Evolutionary conservation across 2,113 vertebrate genomes (phyloP), one percentile per base, ranked within the genome.

Genomic region (Embiotoca jacksoni): DNA sequence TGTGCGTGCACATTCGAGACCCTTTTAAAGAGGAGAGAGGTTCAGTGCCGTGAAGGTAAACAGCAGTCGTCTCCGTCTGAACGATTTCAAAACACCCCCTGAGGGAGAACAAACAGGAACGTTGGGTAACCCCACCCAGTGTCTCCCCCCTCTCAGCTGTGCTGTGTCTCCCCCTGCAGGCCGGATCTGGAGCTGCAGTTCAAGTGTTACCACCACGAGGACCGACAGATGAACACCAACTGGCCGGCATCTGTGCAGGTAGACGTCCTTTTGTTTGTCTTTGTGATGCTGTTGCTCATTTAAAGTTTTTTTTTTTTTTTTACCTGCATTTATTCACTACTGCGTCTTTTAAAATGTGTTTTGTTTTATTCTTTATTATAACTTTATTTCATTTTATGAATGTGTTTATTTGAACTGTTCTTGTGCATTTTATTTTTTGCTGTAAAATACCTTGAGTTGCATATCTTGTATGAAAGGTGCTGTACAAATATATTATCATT

Each of bases 151-250:
- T 10, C 39, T 74, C 23, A 80, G 31, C 7, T 87, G 74, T 86
- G 55, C 6, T 61, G n/a, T 72, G 73, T 55, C 35, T 57, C 81
- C 81, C 72, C 73, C 9, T 7, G 47, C 90, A 99, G 97, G 91
- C 97, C 98, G 0, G 98, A 99, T 70, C 89, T 99, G 88, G 98
- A 99, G 92, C 92, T 99, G 84, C 97, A 99, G 94, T 98, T 99
- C 78, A 99, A 99, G 88, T 98, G 97, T 89, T 99, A 99, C 89
- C 97, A 99, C 88, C 98, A 99, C 0, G 98, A 99, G 84, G 98
- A 99, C 94, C 89, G 96, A 44, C 98, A 99, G 91, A 97, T 97
- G 96, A 99, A 97, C 92, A 98, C 97, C 30, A 99, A 99, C 94
- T 99, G 98, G 98, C 98, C 98, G 0, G 97, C 97, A 2, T 99